Percentiles rank a stretch among this genome's conserved stretches.
These are phyloP conservation scores for Cantharis rustica DNA, from an alignment of 2,888 invertebrate species.

Conservation along the genomic window DNA sequence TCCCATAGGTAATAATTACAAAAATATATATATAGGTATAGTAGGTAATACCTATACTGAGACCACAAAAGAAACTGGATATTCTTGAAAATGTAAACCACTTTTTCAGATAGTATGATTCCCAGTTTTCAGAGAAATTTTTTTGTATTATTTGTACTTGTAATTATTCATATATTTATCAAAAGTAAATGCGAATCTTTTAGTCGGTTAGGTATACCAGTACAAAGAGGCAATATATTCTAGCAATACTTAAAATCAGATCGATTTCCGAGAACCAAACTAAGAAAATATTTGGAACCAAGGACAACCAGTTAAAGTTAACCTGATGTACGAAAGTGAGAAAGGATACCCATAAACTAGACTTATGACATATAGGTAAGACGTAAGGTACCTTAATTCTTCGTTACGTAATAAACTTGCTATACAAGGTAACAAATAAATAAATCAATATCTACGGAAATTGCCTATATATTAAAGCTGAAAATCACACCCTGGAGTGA, in stretches of 20 bases:
- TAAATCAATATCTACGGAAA: too few species aligned
- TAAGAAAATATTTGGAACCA: conserved; percentile 28
- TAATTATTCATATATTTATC: background rate
- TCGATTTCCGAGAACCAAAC: conserved; percentile 21
- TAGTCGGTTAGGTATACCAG: background rate
- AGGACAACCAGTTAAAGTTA: conserved; percentile 25
- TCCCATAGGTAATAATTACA: conserved; percentile 16
- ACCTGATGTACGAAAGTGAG: background rate
- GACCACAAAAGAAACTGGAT: conserved; percentile 24
- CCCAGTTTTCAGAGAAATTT: background rate
- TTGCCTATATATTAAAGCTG: too few species aligned
- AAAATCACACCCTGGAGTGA: too few species aligned
- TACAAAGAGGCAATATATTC: background rate
- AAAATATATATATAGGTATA: conserved; percentile 7
- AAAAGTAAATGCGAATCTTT: background rate
- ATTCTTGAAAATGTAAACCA: conserved; percentile 26
- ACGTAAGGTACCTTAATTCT: background rate
- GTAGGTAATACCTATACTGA: conserved; percentile 4
- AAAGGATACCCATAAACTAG: conserved; percentile 1
- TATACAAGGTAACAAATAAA: background rate
- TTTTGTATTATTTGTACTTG: background rate
- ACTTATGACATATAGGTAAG: background rate
- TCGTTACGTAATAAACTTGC: background rate
- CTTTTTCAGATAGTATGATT: conserved; percentile 19
- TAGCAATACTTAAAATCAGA: background rate